Base-by-base conservation (phyloP, 2,888 invertebrate genomes). In the Hermodice carunculata region DNA sequence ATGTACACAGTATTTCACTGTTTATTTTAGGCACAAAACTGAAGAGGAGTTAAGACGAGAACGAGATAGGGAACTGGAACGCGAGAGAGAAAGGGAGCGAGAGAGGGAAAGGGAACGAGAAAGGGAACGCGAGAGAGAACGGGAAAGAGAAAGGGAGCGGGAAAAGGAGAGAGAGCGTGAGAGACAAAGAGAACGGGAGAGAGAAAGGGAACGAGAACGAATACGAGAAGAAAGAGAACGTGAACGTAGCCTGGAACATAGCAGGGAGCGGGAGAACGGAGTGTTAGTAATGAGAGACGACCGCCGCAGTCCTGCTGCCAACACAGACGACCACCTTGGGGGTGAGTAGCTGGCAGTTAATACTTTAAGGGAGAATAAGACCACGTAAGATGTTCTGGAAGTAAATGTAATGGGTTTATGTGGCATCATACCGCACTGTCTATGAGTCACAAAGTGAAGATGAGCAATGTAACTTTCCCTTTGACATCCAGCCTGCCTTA, bases 1-100 rank as follows among this genome's bases (percentile, higher is more conserved):
- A n/a, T n/a, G n/a, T n/a, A n/a, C n/a, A n/a, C n/a, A n/a, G n/a
- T n/a, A n/a, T n/a, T n/a, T n/a, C n/a, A n/a, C n/a, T n/a, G n/a
- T n/a, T 14, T 24, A 24, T 56, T 56, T 11, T 52, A 60, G 60
- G 31, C 51, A 37, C 11, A 60, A 60, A 42, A 44, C 34, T n/a
- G 60, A 51, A 28, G 60, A 60, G n/a, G 60, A 60, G 31, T n/a
- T 37, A 28, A 37, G 60, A 4, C 22, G 60, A 42, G 60, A 60
- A 17, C 37, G 54, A 29, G 54, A 54, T 8, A 40, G 54, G 26
- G 42, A 37, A 26, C 37, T 51, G 22, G 52, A 60, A 51, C 51
- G 60, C 19, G 31, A 60, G 34, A 32, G 60, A 19, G 51, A 60
- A 28, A 24, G 60, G 31, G 60, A 60, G 22, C 22, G 43, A 28